Conservation (phyloP, 1,140 invertebrate genomes). For the Pissodes strobi region DNA sequence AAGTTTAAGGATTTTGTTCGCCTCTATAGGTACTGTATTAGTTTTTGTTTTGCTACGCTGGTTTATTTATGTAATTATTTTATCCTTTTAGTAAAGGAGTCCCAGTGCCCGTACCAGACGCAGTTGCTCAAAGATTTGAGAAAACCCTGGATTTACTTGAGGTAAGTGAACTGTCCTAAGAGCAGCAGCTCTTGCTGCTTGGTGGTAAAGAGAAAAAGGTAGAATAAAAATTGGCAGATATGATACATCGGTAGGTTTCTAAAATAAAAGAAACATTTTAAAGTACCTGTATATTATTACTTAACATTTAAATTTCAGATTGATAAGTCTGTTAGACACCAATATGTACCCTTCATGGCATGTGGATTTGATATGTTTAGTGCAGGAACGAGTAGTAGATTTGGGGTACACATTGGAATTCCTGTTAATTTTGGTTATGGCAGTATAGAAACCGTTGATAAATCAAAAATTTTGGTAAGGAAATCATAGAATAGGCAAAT, state of each 20-base stretch:
- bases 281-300: too few relatives aligned
- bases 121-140: slow-evolving; percentile 55
- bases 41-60: not conserved
- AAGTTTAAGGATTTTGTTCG: slow-evolving; percentile 59
- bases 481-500: slow-evolving; percentile 27
- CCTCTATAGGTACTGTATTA: slow-evolving; percentile 61
- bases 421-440: slow-evolving; percentile 66
- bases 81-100: slow-evolving; percentile 56
- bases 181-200: too few relatives aligned
- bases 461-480: slow-evolving; percentile 59
- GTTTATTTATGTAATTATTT: slow-evolving; percentile 2
- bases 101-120: slow-evolving; percentile 52
- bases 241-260: not conserved
- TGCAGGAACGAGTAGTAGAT: slow-evolving; percentile 58
- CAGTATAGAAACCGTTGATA: slow-evolving; percentile 57
- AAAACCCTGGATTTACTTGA: slow-evolving; percentile 59
- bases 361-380: slow-evolving; percentile 67
- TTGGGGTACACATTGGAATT: slow-evolving; percentile 66
- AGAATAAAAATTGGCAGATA: slow-evolving; percentile 1
- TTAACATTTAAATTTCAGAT: slow-evolving; percentile 50
- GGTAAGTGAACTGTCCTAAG: too few relatives aligned
- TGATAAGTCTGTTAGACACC: slow-evolving; percentile 46
- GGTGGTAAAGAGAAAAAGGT: too few relatives aligned
- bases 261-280: not conserved
- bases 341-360: slow-evolving; percentile 63